Base-by-base conservation (phyloP, 2,113 vertebrate species). In the Pristiophorus japonicus region DNA sequence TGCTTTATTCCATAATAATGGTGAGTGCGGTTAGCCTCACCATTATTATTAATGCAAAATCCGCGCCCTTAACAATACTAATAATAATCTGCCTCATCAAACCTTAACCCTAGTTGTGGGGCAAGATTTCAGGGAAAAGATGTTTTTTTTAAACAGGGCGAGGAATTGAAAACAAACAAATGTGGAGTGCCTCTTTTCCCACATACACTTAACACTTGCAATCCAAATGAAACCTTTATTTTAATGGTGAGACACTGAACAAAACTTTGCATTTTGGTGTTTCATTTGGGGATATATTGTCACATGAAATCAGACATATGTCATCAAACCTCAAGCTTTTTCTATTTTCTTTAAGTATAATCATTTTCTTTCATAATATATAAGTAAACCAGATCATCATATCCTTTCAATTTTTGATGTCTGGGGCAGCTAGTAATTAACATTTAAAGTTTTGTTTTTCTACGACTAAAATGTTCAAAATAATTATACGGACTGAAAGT, bases 241-340 rank as follows among this genome's bases (percentile, higher is more conserved):
- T 59, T 30, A 34, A 59, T 59, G 8, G 14, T 18, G 55, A 62
- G 11, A 34, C 30, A 59, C 51, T 81, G 78, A 81, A 42, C 78
- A 90, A 81, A 24, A 30, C 27, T 34, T 34, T 8, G 47, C 1
- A 45, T 70, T 94, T 94, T 16, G 45, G 91, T 94, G 27, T 91
- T 93, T 66, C 38, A 94, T 0, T 67, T 7, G 27, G 38, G 42
- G 38, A 2, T 20, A 66, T 45, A 62, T 18, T 63, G 59, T 63
- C 55, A 91, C 18, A 62, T 30, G 42, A 42, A 67, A 38, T 66
- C 63, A 11, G 11, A 51, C 3, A 45, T 30, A 73, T 1, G 42
- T 70, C 66, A 70, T 70, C 45, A 94, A 73, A 27, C 93, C 93
- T 70, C 66, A 94, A 70, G 65, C 42, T 94, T 94, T 94, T 94